Conservation (phyloP, 2,888 invertebrate genomes). For the Caenorhabditis plicata region DNA sequence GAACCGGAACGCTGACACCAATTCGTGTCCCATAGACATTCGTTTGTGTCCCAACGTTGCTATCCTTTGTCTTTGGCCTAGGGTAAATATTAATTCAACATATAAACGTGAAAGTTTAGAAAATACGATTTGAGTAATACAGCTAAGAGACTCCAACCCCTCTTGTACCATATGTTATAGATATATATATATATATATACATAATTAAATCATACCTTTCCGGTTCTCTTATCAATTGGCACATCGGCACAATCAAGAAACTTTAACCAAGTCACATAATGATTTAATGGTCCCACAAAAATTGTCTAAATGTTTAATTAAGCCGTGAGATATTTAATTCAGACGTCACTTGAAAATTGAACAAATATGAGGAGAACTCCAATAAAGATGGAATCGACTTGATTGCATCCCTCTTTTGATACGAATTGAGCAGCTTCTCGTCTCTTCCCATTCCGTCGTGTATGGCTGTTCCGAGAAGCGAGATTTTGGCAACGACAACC, state of each 20-base stretch:
- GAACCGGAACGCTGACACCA: no score
- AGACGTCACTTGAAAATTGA: constrained; percentile 75
- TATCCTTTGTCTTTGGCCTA: no score
- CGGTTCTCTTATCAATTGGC: constrained; percentile 26
- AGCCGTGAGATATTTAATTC: not conserved
- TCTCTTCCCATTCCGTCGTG: constrained; percentile 80
- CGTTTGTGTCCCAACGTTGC: no score
- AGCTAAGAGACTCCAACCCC: no score
- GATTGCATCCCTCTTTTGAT: constrained; percentile 75
- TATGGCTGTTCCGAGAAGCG: constrained; percentile 85
- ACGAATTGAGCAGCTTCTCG: constrained; percentile 71
- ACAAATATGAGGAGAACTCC: constrained; percentile 82
- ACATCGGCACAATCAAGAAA: constrained; percentile 79
- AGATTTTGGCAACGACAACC: constrained; percentile 69
- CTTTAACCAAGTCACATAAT: constrained; percentile 87
- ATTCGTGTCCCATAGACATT: no score
- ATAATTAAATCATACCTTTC: no score
- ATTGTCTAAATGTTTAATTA: constrained; percentile 69
- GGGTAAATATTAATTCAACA: no score
- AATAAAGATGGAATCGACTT: constrained; percentile 78
- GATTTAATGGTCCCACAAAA: constrained; percentile 90
- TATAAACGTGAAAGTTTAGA: no score
- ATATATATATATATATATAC: no score
- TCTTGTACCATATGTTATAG: no score
- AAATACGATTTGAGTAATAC: no score